These are phyloP conservation scores for Pogonocichla stellata DNA, from an alignment of 2,113 vertebrate species.

Conservation along the genomic window DNA sequence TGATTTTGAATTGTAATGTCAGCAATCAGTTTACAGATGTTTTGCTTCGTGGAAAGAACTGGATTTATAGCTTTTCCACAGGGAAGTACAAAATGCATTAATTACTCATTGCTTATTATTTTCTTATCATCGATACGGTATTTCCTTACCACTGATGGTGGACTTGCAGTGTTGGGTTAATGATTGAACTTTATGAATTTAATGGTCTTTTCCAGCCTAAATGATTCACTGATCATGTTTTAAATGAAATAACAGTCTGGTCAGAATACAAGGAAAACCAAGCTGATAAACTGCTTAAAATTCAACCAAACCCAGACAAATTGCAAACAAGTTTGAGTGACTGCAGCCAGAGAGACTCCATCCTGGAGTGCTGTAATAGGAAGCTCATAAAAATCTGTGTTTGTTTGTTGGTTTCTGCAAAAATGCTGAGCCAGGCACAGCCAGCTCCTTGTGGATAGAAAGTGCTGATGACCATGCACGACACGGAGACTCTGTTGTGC, in stretches of 20 bases:
- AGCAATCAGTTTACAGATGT: constrained; percentile 93
- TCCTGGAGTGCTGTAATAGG: background rate
- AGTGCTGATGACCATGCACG: fast-evolving
- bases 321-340: background rate
- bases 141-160: background rate
- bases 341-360: background rate
- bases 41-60: constrained; percentile 96
- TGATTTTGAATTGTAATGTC: constrained; percentile 94
- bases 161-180: background rate
- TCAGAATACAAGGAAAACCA: background rate
- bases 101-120: background rate
- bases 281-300: background rate
- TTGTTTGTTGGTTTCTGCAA: background rate
- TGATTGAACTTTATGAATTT: background rate
- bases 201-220: background rate
- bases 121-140: background rate
- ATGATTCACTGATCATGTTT: background rate
- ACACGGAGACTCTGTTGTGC: fast-evolving
- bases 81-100: constrained; percentile 72
- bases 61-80: constrained; percentile 92
- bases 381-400: background rate
- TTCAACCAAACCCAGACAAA: background rate
- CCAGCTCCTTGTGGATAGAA: background rate
- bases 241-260: background rate
- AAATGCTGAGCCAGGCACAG: background rate